Evolutionary conservation across 2,888 invertebrate species (phyloP), one percentile per base, ranked within the genome.

Genomic region (Lasioglossum morio): DNA sequence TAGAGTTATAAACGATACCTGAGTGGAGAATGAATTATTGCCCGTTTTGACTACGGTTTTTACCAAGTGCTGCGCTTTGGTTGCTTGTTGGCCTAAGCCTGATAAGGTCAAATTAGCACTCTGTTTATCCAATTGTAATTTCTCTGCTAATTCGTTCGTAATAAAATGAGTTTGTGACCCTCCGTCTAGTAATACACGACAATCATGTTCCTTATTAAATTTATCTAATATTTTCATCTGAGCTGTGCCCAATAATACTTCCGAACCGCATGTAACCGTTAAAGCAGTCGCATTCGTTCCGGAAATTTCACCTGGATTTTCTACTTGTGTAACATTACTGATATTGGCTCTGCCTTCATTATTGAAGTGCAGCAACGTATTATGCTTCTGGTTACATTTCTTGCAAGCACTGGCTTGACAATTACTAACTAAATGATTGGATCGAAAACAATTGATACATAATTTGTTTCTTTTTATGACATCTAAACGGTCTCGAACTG

Each of bases 1-100:
- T 10, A 57, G 2, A 0, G 57, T 10, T n/a, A 57, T 10, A n/a
- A 7, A 57, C 2, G 19, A n/a, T n/a, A 57, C n/a, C 2, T 57
- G 7, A 1, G 7, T 57, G 2, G 19, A 2, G n/a, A n/a, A 57
- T 0, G 19, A 19, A n/a, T 8, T 3, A n/a, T 19, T 0, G n/a
- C 19, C n/a, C 3, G 57, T 7, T 8, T n/a, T 57, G n/a, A 57
- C 3, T n/a, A n/a, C 8, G 10, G 57, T n/a, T n/a, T 1, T n/a
- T 57, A 57, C 57, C 0, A 57, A n/a, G 0, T n/a, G 23, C 10
- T 57, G 19, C n/a, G n/a, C 57, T 0, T 3, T 57, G 10, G 7
- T 57, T n/a, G 3, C 10, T 57, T n/a, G 19, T 57, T 57, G 19
- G 8, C 10, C n/a, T 0, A 57, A 1, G 10, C 57, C 57, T 57